Base-by-base conservation (phyloP, 2,888 invertebrate genomes). In the Trichogramma dendrolimi region DNA sequence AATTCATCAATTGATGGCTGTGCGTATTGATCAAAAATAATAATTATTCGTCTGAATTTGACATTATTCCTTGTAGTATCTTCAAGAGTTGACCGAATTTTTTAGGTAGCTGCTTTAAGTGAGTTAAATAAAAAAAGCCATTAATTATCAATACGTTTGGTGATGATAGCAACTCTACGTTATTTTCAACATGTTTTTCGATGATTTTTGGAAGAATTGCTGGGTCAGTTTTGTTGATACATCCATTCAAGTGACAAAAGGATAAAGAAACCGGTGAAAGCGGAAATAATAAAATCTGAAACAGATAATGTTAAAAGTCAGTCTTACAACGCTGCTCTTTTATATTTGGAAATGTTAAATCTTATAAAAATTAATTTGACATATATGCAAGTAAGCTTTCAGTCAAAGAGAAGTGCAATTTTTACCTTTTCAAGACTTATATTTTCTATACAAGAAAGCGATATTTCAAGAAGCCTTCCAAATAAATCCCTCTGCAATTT, bases 191-290 rank as follows among this genome's bases (percentile, higher is more conserved):
- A 0, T 1, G 11, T 40, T 62, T 58, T 64, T 67, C 62, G 4
- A 71, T 43, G 46, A 63, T 10, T 62, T 65, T 65, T 39, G 65
- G 42, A 8, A 69, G 49, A 11, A 41, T 60, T 4, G 70, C 67
- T 61, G 70, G 67, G 41, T 69, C 62, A n/a, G 70, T 72, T 66
- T 69, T 70, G 38, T 65, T 52, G 6, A 71, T 70, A 8, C 55
- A 58, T 7, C 70, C 68, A 54, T 70, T 67, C 6, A 68, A 38
- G 51, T 71, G 69, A 55, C 69, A 68, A 47, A 71, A 39, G 1
- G 68, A 64, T 40, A 67, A 41, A n/a, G 69, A 69, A n/a, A 71
- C 66, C 11, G 71, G 68, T 6, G 69, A 68, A n/a, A 69, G 52
- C 8, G 69, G 69, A 47, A 66, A 69, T 11, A 61, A 46, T 14